Evolutionary conservation across 1,140 invertebrate genomes (phyloP).

Genomic region (Drosophila guanche): DNA sequence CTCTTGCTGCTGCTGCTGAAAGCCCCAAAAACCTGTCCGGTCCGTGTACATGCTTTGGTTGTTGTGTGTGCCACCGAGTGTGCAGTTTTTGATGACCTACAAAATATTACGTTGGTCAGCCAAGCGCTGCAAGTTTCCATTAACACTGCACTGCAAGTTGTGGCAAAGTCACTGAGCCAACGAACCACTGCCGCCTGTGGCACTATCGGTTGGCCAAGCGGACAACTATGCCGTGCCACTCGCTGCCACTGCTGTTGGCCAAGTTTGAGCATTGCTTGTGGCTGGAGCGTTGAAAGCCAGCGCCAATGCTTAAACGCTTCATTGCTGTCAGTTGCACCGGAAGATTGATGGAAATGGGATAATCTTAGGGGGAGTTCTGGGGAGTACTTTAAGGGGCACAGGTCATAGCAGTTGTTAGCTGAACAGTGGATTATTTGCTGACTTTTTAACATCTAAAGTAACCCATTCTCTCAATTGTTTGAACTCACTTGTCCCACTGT

Average conservation of each 20-base stretch:
- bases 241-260: slow-evolving; percentile 36
- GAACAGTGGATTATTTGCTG: neutral
- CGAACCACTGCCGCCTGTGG: slow-evolving; percentile 9
- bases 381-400: neutral
- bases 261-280: slow-evolving; percentile 44
- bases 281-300: slow-evolving; percentile 56
- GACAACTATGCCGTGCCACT: slow-evolving; percentile 9
- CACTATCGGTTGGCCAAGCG: slow-evolving; percentile 49
- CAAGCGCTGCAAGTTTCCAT: slow-evolving; percentile 79
- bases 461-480: neutral
- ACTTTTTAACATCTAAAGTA: no score
- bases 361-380: neutral
- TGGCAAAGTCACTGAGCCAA: slow-evolving; percentile 57
- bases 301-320: slow-evolving; percentile 64
- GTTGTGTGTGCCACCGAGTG: slow-evolving; percentile 13
- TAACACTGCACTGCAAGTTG: slow-evolving; percentile 62
- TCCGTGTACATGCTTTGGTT: neutral
- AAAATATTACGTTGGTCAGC: slow-evolving; percentile 81
- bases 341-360: slow-evolving; percentile 31
- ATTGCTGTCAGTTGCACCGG: slow-evolving; percentile 26
- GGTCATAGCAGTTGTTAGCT: neutral
- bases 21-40: slow-evolving; percentile 17
- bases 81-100: slow-evolving; percentile 72
- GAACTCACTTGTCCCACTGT: slow-evolving; percentile 17
- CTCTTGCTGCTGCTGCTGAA: no score